Evolutionary conservation across 2,797 vertebrate genomes (phyloP), one percentile per base, ranked within the genome.

Genomic region (Nannoperca australis): DNA sequence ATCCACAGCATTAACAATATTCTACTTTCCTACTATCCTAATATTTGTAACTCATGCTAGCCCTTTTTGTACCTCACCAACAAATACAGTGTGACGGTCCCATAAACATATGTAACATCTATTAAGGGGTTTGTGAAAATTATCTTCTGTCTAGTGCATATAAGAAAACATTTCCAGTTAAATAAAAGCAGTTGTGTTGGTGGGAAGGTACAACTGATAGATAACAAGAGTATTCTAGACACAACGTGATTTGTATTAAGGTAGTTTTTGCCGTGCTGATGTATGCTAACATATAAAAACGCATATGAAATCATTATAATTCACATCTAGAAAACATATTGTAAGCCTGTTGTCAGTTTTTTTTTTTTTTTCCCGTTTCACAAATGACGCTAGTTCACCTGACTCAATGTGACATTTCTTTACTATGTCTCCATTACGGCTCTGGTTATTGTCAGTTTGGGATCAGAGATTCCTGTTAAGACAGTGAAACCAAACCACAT

Each of bases 401-500:
- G 85, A 78, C 75, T 84, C 68, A 56, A 2, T 79, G 74, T 85
- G 87, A 86, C 90, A 88, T 86, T 78, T 86, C 76, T 68, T 66
- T 70, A 67, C 82, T 60, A 47, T 66, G 73, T 87, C 89, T 89
- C 82, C 65, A 70, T 89, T 83, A 61, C 20, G 50, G 78, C 74
- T 90, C 87, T 89, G 87, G 81, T 78, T 91, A 81, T 86, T 90
- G 87, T 92, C 87, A 79, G 55, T 76, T 71, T 68, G 72, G 63
- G 70, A 79, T 81, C 79, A 82, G 67, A 78, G 68, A 85, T 87
- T 89, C 81, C 59, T 83, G 84, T 90, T 85, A 82, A 82, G 85
- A 91, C 86, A 61, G 78, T 72, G 80, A 83, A 91, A 88, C 76
- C 80, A 74, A 89, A 90, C 88, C 91, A 82, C 81, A 81, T 56